phyloP scores from a whole-genome alignment of 2,888 invertebrate species.

The Euzetes globulus region DNA sequence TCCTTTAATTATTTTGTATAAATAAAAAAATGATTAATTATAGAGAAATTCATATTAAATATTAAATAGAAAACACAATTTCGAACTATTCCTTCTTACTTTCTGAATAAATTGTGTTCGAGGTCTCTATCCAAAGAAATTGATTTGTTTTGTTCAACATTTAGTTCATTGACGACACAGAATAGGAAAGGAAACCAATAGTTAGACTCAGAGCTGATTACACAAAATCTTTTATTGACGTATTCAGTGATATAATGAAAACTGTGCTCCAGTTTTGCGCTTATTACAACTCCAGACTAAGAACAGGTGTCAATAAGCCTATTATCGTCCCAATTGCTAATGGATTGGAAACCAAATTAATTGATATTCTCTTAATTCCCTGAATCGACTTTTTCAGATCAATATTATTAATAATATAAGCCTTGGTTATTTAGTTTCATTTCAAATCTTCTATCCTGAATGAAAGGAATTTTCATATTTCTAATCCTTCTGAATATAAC shows the following conservation, averaged over 20 bases:
- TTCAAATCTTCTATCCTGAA: too few relatives aligned
- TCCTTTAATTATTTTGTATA: constrained; percentile 3
- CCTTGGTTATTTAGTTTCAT: too few relatives aligned
- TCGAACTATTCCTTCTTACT: too few relatives aligned
- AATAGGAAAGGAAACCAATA: too few relatives aligned
- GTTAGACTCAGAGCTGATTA: too few relatives aligned
- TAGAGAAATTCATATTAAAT: not conserved
- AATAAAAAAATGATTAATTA: constrained; percentile 7
- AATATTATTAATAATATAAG: too few relatives aligned
- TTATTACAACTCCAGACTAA: not conserved
- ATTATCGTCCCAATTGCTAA: not conserved
- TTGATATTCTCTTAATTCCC: not conserved
- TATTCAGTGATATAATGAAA: not conserved
- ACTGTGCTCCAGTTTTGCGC: not conserved
- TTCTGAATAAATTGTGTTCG: not conserved
- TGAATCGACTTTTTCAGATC: too few relatives aligned
- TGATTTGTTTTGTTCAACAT: too few relatives aligned
- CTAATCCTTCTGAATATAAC: too few relatives aligned
- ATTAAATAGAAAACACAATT: not conserved
- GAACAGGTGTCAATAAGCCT: not conserved
- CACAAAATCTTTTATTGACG: too few relatives aligned
- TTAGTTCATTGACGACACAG: too few relatives aligned
- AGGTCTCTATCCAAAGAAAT: not conserved
- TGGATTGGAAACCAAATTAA: not conserved
- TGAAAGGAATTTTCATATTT: too few relatives aligned